A percentile compares a stretch with the other conserved stretches of the same genome.
Evolutionary conservation across 2,888 invertebrate species (phyloP).

Genomic region (Sceliomorpha sp.): DNA sequence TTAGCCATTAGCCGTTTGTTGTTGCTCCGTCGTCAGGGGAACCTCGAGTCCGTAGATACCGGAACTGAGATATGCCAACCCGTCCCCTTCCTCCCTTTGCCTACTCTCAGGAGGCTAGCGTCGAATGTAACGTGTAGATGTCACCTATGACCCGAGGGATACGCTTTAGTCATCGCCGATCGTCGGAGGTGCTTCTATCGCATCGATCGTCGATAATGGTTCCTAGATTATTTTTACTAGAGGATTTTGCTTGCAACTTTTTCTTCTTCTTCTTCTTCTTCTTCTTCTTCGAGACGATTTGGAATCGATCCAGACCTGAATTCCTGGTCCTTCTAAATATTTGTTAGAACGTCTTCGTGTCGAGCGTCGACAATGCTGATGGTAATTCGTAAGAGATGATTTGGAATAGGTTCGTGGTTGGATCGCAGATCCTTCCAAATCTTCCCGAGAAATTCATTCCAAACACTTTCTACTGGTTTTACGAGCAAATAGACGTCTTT

Average conservation of each 20-base stretch:
- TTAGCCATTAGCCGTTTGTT: conserved; percentile 77
- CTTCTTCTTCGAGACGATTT: no score
- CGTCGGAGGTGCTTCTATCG: conserved; percentile 47
- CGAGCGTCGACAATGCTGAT: no score
- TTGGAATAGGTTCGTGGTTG: no score
- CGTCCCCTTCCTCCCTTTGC: conserved; percentile 51
- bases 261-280: no score
- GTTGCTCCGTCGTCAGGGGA: conserved; percentile 75
- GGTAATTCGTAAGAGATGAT: no score
- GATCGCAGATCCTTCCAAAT: no score
- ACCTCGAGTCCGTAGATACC: conserved; percentile 73
- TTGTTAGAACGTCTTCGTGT: no score
- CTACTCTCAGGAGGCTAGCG: conserved; percentile 65
- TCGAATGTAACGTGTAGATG: conserved; percentile 70
- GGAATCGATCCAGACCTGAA: no score
- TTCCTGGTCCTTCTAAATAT: no score
- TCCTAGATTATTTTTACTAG: conserved; percentile 12
- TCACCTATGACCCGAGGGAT: conserved; percentile 63
- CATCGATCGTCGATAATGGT: background rate
- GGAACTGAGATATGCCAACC: conserved; percentile 74
- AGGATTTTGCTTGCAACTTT: no score
- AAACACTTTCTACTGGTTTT: background rate
- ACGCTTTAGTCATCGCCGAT: conserved; percentile 62
- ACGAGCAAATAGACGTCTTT: background rate
- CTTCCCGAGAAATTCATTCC: no score